phyloP scores from a whole-genome alignment of 1,140 invertebrate genomes.

The Helicoverpa armigera region DNA sequence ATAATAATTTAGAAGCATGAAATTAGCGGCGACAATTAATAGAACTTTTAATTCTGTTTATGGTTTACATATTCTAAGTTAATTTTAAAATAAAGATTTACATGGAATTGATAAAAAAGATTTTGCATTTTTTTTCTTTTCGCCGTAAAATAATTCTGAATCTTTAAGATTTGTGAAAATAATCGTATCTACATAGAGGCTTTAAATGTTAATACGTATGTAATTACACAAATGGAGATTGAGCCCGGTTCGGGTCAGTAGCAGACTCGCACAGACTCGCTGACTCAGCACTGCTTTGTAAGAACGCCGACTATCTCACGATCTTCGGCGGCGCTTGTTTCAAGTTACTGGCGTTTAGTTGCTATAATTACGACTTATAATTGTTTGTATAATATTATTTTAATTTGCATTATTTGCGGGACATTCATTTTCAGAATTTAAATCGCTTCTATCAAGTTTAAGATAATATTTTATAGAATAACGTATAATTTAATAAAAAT shows the following conservation, averaged over 20 bases:
- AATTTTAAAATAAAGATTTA: no score
- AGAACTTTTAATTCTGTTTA: constrained; percentile 8
- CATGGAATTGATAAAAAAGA: no score
- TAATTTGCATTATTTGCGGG: no score
- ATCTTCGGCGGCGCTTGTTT: constrained; percentile 35
- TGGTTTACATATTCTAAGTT: no score
- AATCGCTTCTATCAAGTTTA: no score
- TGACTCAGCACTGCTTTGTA: constrained; percentile 74
- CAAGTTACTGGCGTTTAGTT: constrained; percentile 49
- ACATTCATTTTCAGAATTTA: no score
- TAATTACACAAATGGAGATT: neutral
- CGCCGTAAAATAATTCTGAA: neutral
- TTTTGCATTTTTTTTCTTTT: neutral
- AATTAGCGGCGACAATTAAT: constrained; percentile 45
- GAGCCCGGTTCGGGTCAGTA: constrained; percentile 1
- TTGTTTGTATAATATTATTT: neutral
- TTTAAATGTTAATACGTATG: constrained; percentile 1
- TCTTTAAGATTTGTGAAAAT: neutral
- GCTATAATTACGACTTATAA: neutral
- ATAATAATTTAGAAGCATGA: constrained; percentile 41
- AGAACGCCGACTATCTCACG: constrained; percentile 72
- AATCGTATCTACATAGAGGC: neutral
- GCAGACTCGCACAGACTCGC: constrained; percentile 57
- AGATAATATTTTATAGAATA: no score
- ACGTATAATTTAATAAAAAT: no score